A percentile compares a stretch with the other conserved stretches of the same genome.
Evolutionary conservation across 2,888 invertebrate genomes (phyloP).

Genomic region (Eumacrocentrus americanus): DNA sequence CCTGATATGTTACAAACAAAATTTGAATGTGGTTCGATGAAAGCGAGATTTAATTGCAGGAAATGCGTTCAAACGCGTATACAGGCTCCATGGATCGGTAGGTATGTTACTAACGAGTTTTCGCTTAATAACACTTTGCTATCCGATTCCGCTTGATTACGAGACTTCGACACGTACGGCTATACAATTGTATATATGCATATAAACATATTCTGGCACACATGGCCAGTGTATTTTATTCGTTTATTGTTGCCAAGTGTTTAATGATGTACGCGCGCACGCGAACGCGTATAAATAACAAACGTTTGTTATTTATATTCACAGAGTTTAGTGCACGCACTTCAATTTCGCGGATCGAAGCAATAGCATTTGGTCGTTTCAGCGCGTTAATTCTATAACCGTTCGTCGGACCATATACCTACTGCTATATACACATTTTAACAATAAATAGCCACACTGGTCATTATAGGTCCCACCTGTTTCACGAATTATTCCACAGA

Average conservation of each 20-base stretch:
- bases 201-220: slow-evolving; percentile 7
- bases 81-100: slow-evolving; percentile 39
- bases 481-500: background rate
- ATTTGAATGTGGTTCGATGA: slow-evolving; percentile 19
- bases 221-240: background rate
- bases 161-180: slow-evolving; percentile 16
- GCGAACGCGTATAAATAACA: background rate
- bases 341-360: background rate
- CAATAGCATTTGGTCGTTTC: background rate
- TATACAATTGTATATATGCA: slow-evolving; percentile 17
- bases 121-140: slow-evolving; percentile 48
- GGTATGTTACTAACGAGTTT: slow-evolving; percentile 44
- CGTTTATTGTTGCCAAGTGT: background rate
- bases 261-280: background rate
- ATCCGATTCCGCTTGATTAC: slow-evolving; percentile 29
- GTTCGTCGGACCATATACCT: background rate
- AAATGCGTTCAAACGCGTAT: slow-evolving; percentile 17
- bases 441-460: background rate
- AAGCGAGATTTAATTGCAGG: slow-evolving; percentile 29
- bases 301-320: background rate
- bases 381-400: background rate
- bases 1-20: background rate
- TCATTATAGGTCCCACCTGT: background rate
- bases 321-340: background rate
- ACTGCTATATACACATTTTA: background rate